Conservation (phyloP, 2,888 invertebrate species). For the Phalangium opilio region DNA sequence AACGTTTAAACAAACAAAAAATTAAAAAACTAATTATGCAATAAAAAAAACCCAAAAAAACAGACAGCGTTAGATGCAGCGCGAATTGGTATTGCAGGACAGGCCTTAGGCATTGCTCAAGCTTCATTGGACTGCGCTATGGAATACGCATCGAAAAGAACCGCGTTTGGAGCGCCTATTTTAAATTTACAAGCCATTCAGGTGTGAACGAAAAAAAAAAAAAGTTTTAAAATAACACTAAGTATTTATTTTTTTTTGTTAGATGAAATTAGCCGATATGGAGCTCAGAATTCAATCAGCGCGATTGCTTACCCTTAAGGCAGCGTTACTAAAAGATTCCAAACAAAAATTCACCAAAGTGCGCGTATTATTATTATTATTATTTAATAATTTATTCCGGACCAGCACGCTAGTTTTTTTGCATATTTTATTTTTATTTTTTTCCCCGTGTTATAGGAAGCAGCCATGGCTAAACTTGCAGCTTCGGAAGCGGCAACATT, state of each 20-base stretch:
- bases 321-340: constrained; percentile 75
- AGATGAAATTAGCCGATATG: constrained; percentile 88
- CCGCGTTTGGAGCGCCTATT: constrained; percentile 75
- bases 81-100: constrained; percentile 80
- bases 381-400: not conserved
- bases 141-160: constrained; percentile 75
- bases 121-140: constrained; percentile 80
- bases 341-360: constrained; percentile 65
- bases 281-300: constrained; percentile 64
- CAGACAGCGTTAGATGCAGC: constrained; percentile 51
- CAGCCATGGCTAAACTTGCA: constrained; percentile 88
- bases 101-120: constrained; percentile 81
- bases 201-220: too few species aligned
- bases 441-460: constrained; percentile 43
- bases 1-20: too few species aligned
- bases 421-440: too few species aligned
- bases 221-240: not conserved
- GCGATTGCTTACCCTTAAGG: constrained; percentile 75
- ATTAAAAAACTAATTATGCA: too few species aligned
- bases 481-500: constrained; percentile 90
- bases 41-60: constrained; percentile 15
- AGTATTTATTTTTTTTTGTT: constrained; percentile 21
- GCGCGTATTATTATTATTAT: too few species aligned
- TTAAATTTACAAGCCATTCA: constrained; percentile 75
- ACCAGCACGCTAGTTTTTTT: too few species aligned